phyloP scores from a whole-genome alignment of 2,113 vertebrate genomes.

The Herpetotheres cachinnans region DNA sequence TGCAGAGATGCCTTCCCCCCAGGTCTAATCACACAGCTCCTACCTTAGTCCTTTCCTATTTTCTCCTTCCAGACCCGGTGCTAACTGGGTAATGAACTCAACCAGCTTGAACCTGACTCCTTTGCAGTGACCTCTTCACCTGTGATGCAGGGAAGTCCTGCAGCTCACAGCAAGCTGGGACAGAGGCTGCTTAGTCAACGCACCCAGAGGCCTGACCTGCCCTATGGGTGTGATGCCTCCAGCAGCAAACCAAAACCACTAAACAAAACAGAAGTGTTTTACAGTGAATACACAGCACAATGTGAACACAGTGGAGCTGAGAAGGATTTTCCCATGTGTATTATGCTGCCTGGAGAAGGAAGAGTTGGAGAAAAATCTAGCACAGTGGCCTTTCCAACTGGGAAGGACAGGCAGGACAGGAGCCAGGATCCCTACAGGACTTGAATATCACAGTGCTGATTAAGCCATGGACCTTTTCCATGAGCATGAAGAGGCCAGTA shows the following conservation, averaged over 20 bases:
- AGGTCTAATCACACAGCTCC: not conserved
- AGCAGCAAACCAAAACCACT: not conserved
- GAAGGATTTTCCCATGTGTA: not conserved
- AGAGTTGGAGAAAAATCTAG: not conserved
- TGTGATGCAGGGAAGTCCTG: not conserved
- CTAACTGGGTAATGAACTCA: not conserved
- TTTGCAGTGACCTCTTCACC: not conserved
- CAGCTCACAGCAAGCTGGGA: not conserved
- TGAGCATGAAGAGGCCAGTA: not conserved
- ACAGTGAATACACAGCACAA: not conserved
- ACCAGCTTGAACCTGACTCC: not conserved
- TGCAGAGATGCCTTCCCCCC: not conserved
- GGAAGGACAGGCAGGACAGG: not conserved
- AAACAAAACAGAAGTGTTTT: not conserved
- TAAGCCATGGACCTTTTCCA: not conserved
- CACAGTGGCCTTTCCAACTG: not conserved
- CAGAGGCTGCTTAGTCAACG: not conserved
- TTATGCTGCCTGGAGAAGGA: not conserved
- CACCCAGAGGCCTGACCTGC: not conserved
- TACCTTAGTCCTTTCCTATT: not conserved
- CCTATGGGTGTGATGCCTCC: not conserved
- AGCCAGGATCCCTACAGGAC: not conserved
- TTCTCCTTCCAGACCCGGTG: not conserved
- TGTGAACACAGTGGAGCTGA: accelerated
- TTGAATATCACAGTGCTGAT: not conserved